phyloP scores from a whole-genome alignment of 2,888 invertebrate genomes.

The Eumacrocentrus americanus region DNA sequence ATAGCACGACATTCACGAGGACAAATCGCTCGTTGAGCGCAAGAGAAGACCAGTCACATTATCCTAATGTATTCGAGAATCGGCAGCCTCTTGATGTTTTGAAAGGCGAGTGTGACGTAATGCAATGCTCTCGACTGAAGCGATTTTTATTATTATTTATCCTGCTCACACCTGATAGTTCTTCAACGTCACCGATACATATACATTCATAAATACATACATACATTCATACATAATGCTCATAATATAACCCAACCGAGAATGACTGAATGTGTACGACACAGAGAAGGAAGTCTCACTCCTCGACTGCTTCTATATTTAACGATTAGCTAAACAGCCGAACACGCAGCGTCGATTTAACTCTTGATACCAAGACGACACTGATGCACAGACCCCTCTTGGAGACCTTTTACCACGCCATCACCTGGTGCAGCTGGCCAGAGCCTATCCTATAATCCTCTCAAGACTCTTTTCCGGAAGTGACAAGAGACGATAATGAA shows the following conservation, averaged over 20 bases:
- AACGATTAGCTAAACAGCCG: conserved; percentile 43
- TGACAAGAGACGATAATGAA: conserved; percentile 13
- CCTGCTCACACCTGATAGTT: too few species aligned
- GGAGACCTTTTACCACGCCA: neutral
- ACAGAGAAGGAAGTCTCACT: conserved; percentile 2
- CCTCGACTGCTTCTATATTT: conserved; percentile 45
- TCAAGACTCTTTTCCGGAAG: conserved; percentile 3
- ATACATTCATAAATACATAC: neutral
- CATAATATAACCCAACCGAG: too few species aligned
- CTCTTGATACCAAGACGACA: conserved; percentile 28
- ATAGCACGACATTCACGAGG: conserved; percentile 7
- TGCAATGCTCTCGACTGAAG: neutral
- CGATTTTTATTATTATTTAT: conserved; percentile 2
- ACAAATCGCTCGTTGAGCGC: conserved; percentile 24
- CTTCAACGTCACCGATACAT: too few species aligned
- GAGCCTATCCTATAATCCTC: neutral
- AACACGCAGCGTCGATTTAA: conserved; percentile 28
- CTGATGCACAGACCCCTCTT: conserved; percentile 5
- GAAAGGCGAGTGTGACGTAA: neutral
- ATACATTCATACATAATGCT: neutral
- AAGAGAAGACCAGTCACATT: conserved; percentile 8
- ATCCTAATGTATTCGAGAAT: neutral
- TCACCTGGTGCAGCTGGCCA: conserved; percentile 24
- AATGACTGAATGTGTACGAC: too few species aligned
- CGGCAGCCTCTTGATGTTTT: conserved; percentile 3